phyloP scores from a whole-genome alignment of 2,113 vertebrate species.

The cattle (Bos taurus) region DNA sequence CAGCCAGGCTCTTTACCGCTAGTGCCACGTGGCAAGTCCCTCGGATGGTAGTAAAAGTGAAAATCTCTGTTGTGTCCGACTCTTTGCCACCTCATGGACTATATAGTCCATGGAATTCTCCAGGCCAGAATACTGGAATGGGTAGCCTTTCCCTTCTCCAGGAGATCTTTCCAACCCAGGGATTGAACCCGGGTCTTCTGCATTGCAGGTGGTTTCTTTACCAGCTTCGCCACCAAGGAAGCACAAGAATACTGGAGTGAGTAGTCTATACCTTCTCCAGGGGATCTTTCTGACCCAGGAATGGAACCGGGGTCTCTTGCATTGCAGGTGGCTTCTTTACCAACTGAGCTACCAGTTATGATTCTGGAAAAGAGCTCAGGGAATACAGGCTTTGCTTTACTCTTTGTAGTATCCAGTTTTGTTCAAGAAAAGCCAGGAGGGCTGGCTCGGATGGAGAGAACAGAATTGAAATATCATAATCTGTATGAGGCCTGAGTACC shows the following conservation, averaged over 20 bases:
- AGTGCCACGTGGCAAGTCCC: too few relatives aligned
- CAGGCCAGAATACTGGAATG: too few relatives aligned
- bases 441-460: neutral
- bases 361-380: neutral
- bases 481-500: neutral
- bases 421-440: neutral
- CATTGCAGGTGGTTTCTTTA: neutral
- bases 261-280: neutral
- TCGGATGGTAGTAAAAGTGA: too few relatives aligned
- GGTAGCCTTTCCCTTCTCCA: too few relatives aligned
- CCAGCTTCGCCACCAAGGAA: neutral
- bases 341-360: neutral
- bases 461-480: too few relatives aligned
- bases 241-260: neutral
- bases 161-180: too few relatives aligned
- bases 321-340: neutral
- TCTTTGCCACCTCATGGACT: too few relatives aligned
- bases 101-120: too few relatives aligned
- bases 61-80: too few relatives aligned
- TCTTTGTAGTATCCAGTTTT: neutral
- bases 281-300: neutral
- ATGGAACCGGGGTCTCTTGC: neutral
- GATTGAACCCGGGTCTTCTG: fast-evolving
- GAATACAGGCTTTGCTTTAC: neutral
- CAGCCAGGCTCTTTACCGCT: too few relatives aligned